Conservation (phyloP, 2,888 invertebrate genomes). For the Bimastos eiseni region DNA sequence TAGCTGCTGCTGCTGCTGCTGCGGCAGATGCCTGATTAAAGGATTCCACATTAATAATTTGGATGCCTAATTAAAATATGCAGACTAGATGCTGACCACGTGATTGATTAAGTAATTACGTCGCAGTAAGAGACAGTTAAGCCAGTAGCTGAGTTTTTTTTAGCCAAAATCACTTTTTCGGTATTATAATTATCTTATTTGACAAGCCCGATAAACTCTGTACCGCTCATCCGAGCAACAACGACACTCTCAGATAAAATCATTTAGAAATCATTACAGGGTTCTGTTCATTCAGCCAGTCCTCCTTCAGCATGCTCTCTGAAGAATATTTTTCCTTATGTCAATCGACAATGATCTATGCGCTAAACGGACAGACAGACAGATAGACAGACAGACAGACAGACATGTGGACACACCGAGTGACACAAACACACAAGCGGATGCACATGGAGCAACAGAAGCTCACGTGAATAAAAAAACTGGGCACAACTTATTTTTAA, state of each 20-base stretch:
- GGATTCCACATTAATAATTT: not conserved
- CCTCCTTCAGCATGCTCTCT: not conserved
- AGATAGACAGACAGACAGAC: not conserved
- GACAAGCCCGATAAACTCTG: too few relatives aligned
- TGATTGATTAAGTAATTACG: not conserved
- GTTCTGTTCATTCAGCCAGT: too few relatives aligned
- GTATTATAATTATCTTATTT: not conserved
- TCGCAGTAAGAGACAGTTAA: not conserved
- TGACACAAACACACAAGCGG: too few relatives aligned
- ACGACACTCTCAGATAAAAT: too few relatives aligned
- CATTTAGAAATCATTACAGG: too few relatives aligned
- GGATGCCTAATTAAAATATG: not conserved
- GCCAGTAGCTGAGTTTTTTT: not conserved
- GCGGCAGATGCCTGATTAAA: not conserved
- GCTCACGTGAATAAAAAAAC: too few relatives aligned
- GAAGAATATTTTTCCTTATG: not conserved
- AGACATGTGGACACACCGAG: not conserved
- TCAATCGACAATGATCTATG: not conserved
- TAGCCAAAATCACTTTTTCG: not conserved
- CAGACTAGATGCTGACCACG: not conserved
- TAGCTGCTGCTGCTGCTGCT: not conserved
- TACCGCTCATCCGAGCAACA: too few relatives aligned
- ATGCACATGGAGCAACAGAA: too few relatives aligned
- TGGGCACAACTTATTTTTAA: not conserved
- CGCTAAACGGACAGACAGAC: not conserved